Evolutionary conservation across 2,888 invertebrate species (phyloP).

Genomic region (Pseudanteris insignis): DNA sequence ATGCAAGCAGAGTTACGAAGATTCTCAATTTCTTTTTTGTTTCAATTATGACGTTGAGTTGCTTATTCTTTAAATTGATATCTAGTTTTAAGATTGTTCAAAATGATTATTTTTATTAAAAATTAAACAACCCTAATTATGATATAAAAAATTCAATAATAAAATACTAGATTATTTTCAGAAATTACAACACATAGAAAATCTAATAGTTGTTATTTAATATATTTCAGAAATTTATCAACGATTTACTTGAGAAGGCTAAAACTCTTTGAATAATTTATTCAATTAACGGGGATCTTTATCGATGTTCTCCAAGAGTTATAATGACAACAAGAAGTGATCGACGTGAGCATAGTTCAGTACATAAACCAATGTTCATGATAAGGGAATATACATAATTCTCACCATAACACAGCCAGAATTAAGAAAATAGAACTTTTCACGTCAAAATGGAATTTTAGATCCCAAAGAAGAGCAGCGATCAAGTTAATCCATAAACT

Average conservation of each 20-base stretch:
- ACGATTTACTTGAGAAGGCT: slow-evolving; percentile 87
- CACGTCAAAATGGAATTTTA: slow-evolving; percentile 44
- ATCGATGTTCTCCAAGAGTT: no score
- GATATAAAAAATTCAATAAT: no score
- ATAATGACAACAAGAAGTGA: slow-evolving; percentile 13
- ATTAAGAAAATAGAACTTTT: slow-evolving; percentile 30
- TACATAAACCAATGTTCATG: slow-evolving; percentile 35
- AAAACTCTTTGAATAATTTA: slow-evolving; percentile 78
- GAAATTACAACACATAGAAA: no score
- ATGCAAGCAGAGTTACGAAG: no score
- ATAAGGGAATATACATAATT: slow-evolving; percentile 36
- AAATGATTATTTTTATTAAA: no score
- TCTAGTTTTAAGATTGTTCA: no score
- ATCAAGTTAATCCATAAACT: slow-evolving; percentile 51
- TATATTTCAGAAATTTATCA: slow-evolving; percentile 84
- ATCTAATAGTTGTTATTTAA: no score
- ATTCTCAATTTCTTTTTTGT: no score
- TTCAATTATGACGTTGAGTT: no score
- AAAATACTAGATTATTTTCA: no score
- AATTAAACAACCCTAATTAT: no score
- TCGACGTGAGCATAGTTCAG: slow-evolving; percentile 26
- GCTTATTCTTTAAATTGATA: no score
- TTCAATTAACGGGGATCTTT: slow-evolving; percentile 7
- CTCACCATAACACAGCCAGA: slow-evolving; percentile 32
- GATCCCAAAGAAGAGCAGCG: slow-evolving; percentile 35